A percentile compares a stretch with the other conserved stretches of the same genome.
Evolutionary conservation across 1,140 invertebrate species (phyloP).

Genomic region (Lysiphlebus fabarum): DNA sequence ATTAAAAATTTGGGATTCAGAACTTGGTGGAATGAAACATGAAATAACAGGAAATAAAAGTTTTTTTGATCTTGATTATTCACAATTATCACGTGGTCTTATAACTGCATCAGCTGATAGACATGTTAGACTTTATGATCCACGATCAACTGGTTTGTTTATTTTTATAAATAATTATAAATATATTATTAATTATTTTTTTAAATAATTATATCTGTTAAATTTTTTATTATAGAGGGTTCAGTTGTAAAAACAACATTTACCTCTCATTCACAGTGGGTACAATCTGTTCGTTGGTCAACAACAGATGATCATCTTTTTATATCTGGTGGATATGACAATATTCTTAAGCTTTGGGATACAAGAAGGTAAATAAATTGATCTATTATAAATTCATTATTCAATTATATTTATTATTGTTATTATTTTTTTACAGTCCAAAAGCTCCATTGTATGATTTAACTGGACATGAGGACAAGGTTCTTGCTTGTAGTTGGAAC

Average conservation of each 20-base stretch:
- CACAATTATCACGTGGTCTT: constrained; percentile 68
- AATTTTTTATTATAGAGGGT: constrained; percentile 66
- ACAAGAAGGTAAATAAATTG: constrained; percentile 69
- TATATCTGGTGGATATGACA: constrained; percentile 90
- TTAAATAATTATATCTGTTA: background rate
- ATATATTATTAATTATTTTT: background rate
- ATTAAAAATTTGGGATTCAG: constrained; percentile 89
- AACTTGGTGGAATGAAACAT: constrained; percentile 75
- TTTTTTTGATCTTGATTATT: constrained; percentile 85
- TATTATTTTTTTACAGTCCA: constrained; percentile 63
- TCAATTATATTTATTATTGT: constrained; percentile 19
- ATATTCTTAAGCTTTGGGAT: constrained; percentile 93
- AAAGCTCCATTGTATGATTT: constrained; percentile 91
- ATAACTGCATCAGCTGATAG: constrained; percentile 87
- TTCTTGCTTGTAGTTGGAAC: constrained; percentile 92
- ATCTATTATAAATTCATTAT: constrained; percentile 1
- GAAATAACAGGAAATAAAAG: constrained; percentile 87
- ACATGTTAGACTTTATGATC: constrained; percentile 88
- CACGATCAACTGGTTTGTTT: constrained; percentile 73
- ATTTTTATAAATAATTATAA: constrained; percentile 15
- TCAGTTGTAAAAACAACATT: constrained; percentile 83
- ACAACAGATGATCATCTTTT: constrained; percentile 81
- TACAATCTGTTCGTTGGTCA: constrained; percentile 87
- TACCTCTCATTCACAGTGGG: constrained; percentile 89
- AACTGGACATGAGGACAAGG: constrained; percentile 90